These are phyloP conservation scores for Gymnothorax javanicus DNA, from an alignment of 2,797 vertebrate genomes.

Conservation along the genomic window DNA sequence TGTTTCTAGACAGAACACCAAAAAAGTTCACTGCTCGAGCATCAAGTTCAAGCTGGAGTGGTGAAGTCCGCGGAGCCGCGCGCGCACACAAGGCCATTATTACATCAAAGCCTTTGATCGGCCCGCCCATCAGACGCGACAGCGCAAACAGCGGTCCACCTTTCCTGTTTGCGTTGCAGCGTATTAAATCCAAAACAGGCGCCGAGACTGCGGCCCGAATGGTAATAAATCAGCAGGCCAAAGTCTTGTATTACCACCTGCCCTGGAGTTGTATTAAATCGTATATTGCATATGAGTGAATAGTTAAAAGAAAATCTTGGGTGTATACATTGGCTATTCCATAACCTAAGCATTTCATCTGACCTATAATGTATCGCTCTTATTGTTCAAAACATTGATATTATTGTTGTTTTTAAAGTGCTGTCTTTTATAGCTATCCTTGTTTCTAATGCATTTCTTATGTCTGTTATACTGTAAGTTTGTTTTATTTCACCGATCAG, in stretches of 20 bases:
- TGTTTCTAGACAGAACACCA: neutral
- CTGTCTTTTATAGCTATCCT: too few relatives aligned
- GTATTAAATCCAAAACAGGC: conserved; percentile 8
- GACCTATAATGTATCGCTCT: too few relatives aligned
- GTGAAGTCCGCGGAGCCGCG: conserved; percentile 69
- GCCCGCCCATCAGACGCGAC: conserved; percentile 41
- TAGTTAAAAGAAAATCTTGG: neutral
- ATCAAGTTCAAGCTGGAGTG: conserved; percentile 78
- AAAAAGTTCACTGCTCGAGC: conserved; percentile 57
- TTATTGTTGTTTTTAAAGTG: too few relatives aligned
- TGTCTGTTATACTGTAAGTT: too few relatives aligned
- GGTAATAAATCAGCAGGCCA: neutral
- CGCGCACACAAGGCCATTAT: conserved; percentile 58
- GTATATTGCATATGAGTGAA: neutral
- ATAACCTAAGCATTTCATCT: too few relatives aligned
- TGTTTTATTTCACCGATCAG: too few relatives aligned
- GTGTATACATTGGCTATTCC: too few relatives aligned
- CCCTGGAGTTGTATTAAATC: neutral
- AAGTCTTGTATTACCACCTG: neutral
- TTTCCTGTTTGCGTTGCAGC: conserved; percentile 25
- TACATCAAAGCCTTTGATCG: conserved; percentile 58
- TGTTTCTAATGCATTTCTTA: too few relatives aligned
- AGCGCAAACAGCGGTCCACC: conserved; percentile 32
- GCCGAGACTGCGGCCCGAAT: conserved; percentile 6
- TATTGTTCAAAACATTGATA: too few relatives aligned